phyloP scores from a whole-genome alignment of 2,888 invertebrate species.

The Lasius platythorax region DNA sequence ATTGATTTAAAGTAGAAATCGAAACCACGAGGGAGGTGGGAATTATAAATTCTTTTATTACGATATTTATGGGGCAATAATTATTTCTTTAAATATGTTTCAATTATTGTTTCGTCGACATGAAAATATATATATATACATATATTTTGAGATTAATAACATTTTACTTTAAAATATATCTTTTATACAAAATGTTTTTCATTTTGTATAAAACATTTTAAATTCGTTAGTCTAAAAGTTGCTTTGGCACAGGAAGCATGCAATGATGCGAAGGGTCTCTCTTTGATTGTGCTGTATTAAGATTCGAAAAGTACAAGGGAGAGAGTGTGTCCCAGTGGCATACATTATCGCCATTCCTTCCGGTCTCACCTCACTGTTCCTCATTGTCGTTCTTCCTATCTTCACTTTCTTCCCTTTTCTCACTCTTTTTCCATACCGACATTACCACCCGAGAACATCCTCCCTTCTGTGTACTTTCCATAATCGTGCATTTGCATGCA shows the following conservation, averaged over 20 bases:
- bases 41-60: too few species aligned
- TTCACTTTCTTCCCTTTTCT: slow-evolving; percentile 38
- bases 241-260: slow-evolving; percentile 36
- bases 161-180: slow-evolving; percentile 49
- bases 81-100: too few species aligned
- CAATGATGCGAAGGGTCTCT: slow-evolving; percentile 64
- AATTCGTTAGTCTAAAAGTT: slow-evolving; percentile 60
- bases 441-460: slow-evolving; percentile 58
- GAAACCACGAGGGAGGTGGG: too few species aligned
- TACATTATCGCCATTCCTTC: slow-evolving; percentile 76
- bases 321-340: slow-evolving; percentile 77
- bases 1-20: too few species aligned
- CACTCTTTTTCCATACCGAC: slow-evolving; percentile 50
- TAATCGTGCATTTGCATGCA: slow-evolving; percentile 88
- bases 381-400: slow-evolving; percentile 52
- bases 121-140: not conserved
- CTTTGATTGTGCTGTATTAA: slow-evolving; percentile 62
- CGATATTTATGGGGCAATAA: too few species aligned
- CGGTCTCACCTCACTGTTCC: slow-evolving; percentile 62
- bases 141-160: slow-evolving; percentile 21
- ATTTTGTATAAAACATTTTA: slow-evolving; percentile 15
- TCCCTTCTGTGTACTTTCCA: slow-evolving; percentile 73
- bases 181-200: slow-evolving; percentile 24
- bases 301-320: slow-evolving; percentile 67
- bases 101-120: not conserved